Evolutionary conservation across 2,888 invertebrate species (phyloP).

Genomic region (Leucophora obtusa): DNA sequence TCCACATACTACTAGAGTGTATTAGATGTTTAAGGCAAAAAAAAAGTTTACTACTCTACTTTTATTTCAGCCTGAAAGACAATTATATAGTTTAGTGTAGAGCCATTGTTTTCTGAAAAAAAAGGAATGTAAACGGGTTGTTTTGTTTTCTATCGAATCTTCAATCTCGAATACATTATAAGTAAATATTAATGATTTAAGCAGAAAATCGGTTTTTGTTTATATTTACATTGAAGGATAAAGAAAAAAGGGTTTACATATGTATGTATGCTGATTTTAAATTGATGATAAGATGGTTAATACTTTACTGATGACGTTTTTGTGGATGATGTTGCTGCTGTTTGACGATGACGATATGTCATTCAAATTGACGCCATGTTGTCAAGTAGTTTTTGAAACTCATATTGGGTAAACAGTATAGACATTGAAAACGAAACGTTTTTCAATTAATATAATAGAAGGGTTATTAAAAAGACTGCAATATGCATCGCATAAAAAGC

Average conservation of each 20-base stretch:
- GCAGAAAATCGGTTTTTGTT: slow-evolving; percentile 66
- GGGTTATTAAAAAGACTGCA: no score
- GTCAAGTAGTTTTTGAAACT: slow-evolving; percentile 52
- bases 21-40: slow-evolving; percentile 50
- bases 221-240: slow-evolving; percentile 15
- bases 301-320: slow-evolving; percentile 22
- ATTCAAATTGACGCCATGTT: slow-evolving; percentile 71
- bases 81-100: slow-evolving; percentile 53
- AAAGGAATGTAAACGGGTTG: slow-evolving; percentile 49
- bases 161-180: slow-evolving; percentile 67
- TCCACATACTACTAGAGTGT: slow-evolving; percentile 70
- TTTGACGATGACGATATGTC: slow-evolving; percentile 68
- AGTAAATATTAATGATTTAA: slow-evolving; percentile 73
- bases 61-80: slow-evolving; percentile 54
- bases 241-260: slow-evolving; percentile 57
- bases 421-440: not conserved
- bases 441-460: no score
- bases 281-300: slow-evolving; percentile 57
- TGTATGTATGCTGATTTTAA: slow-evolving; percentile 42
- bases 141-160: not conserved
- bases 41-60: slow-evolving; percentile 39
- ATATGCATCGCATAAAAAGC: no score
- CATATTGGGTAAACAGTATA: slow-evolving; percentile 13
- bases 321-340: slow-evolving; percentile 5
- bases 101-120: slow-evolving; percentile 16